These are phyloP conservation scores for Monodelphis domestica DNA, from an alignment of 2,797 vertebrate genomes.

Conservation along the genomic window DNA sequence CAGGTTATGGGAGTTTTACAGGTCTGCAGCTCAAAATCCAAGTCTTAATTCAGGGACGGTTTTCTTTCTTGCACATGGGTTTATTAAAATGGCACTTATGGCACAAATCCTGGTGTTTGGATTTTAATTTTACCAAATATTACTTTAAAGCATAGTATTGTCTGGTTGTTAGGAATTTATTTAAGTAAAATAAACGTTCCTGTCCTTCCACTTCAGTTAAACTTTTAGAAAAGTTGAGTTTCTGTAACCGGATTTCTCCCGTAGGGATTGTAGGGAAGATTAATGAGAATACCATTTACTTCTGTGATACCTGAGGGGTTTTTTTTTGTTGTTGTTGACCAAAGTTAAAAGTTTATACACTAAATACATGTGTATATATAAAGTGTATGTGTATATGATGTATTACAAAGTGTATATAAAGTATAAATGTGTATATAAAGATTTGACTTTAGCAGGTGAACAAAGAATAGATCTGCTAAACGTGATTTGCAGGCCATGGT, in stretches of 20 bases:
- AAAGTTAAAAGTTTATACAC: not conserved
- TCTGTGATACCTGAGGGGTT: not conserved
- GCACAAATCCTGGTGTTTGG: not conserved
- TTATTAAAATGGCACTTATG: too few species aligned
- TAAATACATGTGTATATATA: not conserved
- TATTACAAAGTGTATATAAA: too few species aligned
- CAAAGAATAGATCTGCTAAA: not conserved
- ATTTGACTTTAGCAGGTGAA: not conserved
- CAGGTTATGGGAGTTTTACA: too few species aligned
- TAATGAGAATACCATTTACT: not conserved
- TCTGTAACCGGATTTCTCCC: not conserved
- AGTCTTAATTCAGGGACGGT: too few species aligned
- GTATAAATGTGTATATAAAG: too few species aligned
- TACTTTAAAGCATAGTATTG: not conserved
- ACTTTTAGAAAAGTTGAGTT: not conserved
- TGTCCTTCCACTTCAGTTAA: not conserved
- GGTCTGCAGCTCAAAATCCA: too few species aligned
- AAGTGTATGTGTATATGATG: too few species aligned
- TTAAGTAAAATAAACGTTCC: not conserved
- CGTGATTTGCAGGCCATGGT: not conserved
- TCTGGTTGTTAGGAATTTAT: not conserved
- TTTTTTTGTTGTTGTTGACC: not conserved
- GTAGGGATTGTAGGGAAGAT: not conserved
- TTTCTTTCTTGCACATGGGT: not conserved
- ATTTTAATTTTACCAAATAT: not conserved